Evolutionary conservation across 2,888 invertebrate genomes (phyloP).

Genomic region (Griposia aprilina): DNA sequence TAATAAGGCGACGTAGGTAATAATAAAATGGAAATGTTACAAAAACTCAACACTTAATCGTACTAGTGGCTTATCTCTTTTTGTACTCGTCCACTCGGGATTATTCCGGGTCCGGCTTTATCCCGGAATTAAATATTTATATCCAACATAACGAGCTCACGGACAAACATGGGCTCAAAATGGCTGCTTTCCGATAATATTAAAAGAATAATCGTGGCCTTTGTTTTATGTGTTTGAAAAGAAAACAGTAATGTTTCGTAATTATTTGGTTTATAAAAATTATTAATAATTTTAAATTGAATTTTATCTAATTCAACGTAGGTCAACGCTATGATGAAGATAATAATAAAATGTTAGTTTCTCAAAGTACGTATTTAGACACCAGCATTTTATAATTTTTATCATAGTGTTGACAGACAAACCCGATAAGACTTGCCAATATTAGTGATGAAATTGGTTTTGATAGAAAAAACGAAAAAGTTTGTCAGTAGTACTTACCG

Average conservation of each 20-base stretch:
- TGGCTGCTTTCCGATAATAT: constrained; percentile 61
- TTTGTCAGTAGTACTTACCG: neutral
- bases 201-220: constrained; percentile 51
- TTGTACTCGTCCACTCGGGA: constrained; percentile 78
- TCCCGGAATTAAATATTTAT: constrained; percentile 84
- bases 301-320: neutral
- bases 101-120: constrained; percentile 76
- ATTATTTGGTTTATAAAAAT: neutral
- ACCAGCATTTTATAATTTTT: neutral
- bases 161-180: constrained; percentile 52
- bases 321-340: too few species aligned
- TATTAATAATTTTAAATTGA: neutral
- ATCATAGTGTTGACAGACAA: neutral
- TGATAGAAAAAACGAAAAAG: neutral
- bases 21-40: constrained; percentile 62
- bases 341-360: neutral
- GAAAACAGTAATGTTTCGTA: neutral
- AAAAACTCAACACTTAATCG: constrained; percentile 79
- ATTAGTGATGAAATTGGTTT: neutral
- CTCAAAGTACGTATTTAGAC: neutral
- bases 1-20: constrained; percentile 27
- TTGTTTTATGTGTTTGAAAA: constrained; percentile 18
- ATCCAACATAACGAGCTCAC: constrained; percentile 76
- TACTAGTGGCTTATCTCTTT: constrained; percentile 80
- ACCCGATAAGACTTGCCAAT: neutral